These are phyloP conservation scores for Ictalurus furcatus DNA, from an alignment of 2,113 vertebrate genomes.

Conservation along the genomic window DNA sequence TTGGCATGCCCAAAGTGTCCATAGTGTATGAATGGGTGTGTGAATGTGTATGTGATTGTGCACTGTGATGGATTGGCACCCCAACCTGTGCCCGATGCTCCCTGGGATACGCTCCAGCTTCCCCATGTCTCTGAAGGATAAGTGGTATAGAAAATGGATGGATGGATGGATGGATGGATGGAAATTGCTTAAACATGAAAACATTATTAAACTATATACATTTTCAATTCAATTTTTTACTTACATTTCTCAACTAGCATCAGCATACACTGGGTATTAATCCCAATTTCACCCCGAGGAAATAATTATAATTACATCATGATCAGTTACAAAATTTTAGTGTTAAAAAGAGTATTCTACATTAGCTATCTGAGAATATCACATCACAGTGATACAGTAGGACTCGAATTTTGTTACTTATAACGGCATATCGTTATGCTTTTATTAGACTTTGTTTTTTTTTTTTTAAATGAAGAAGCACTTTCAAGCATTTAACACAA, in stretches of 20 bases:
- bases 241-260: neutral
- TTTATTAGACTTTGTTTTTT: neutral
- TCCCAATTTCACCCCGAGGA: neutral
- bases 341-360: neutral
- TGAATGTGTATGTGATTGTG: too few relatives aligned
- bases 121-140: too few relatives aligned
- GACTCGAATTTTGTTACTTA: neutral
- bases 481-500: neutral
- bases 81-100: too few relatives aligned
- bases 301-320: neutral
- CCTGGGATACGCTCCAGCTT: too few relatives aligned
- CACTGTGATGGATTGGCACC: too few relatives aligned
- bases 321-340: neutral
- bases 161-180: too few relatives aligned
- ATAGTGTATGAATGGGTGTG: too few relatives aligned
- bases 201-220: neutral
- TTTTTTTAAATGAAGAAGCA: neutral
- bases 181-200: neutral
- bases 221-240: neutral
- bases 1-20: too few relatives aligned
- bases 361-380: neutral
- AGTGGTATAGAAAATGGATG: too few relatives aligned
- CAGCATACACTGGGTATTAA: neutral
- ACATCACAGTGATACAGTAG: neutral
- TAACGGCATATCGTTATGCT: neutral